Conservation (phyloP, 2,888 invertebrate species). For the Agrochola circellaris region DNA sequence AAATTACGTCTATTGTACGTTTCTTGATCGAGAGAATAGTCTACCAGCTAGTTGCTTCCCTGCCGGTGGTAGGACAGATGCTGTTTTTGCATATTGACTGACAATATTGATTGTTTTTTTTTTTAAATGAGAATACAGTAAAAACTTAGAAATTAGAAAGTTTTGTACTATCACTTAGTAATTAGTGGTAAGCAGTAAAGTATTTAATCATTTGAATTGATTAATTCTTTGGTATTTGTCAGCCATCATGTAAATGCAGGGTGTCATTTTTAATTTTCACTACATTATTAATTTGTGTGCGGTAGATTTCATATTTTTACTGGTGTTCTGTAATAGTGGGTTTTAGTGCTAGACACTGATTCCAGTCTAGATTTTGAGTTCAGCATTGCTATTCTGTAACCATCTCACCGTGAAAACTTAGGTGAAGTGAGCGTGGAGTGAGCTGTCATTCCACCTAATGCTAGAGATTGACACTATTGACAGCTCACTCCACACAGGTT, state of each 20-base stretch:
- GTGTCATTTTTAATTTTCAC: background rate
- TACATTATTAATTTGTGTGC: conserved; percentile 1
- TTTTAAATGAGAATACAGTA: background rate
- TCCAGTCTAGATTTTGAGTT: conserved; percentile 1
- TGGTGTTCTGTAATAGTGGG: background rate
- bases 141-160: background rate
- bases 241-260: background rate
- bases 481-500: too few species aligned
- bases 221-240: conserved; percentile 10
- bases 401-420: too few species aligned
- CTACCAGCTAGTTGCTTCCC: background rate
- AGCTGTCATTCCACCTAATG: too few species aligned
- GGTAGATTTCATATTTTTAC: conserved; percentile 7
- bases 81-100: conserved; percentile 8
- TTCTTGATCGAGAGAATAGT: background rate
- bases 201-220: background rate
- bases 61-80: accelerated
- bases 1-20: too few species aligned
- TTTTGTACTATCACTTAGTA: background rate
- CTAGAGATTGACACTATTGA: too few species aligned
- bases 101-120: background rate
- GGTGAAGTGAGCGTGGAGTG: too few species aligned
- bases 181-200: background rate
- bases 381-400: too few species aligned
- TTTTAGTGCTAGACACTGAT: conserved; percentile 19